Evolutionary conservation across 2,888 invertebrate genomes (phyloP).

Genomic region (Epinotia demarniana): DNA sequence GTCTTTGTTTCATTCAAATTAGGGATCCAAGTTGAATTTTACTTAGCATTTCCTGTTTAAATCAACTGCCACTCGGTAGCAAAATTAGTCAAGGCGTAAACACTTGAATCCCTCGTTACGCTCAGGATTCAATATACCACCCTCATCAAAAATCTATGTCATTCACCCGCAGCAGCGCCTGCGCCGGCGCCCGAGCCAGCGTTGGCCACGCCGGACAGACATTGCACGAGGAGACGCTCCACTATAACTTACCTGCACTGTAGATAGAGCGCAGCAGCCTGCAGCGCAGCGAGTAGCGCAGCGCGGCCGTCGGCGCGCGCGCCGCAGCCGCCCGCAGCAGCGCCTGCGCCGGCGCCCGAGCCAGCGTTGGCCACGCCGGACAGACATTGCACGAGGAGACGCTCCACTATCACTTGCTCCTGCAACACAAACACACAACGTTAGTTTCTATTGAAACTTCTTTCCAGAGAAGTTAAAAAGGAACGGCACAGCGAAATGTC

Average conservation of each 20-base stretch:
- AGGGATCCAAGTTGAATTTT: too few relatives aligned
- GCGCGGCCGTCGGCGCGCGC: conserved; percentile 50
- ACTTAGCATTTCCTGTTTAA: too few relatives aligned
- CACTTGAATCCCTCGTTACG: too few relatives aligned
- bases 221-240: conserved; percentile 64
- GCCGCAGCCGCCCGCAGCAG: conserved; percentile 46
- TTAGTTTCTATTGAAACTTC: neutral
- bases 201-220: conserved; percentile 53
- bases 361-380: conserved; percentile 50
- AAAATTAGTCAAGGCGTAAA: too few relatives aligned
- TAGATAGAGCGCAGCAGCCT: conserved; percentile 68
- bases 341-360: conserved; percentile 46
- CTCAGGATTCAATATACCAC: too few relatives aligned
- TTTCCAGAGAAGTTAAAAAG: too few relatives aligned
- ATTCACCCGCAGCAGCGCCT: conserved; percentile 46
- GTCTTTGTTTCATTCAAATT: too few relatives aligned
- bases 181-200: conserved; percentile 48
- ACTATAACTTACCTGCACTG: conserved; percentile 65
- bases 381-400: conserved; percentile 66
- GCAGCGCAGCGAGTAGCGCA: conserved; percentile 66
- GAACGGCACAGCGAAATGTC: neutral
- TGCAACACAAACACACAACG: conserved; percentile 46
- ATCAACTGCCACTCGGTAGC: too few relatives aligned
- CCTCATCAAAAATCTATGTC: too few relatives aligned
- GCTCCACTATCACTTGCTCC: conserved; percentile 77